Conservation (phyloP, 2,888 invertebrate species). For the Folsomia manolachei region DNA sequence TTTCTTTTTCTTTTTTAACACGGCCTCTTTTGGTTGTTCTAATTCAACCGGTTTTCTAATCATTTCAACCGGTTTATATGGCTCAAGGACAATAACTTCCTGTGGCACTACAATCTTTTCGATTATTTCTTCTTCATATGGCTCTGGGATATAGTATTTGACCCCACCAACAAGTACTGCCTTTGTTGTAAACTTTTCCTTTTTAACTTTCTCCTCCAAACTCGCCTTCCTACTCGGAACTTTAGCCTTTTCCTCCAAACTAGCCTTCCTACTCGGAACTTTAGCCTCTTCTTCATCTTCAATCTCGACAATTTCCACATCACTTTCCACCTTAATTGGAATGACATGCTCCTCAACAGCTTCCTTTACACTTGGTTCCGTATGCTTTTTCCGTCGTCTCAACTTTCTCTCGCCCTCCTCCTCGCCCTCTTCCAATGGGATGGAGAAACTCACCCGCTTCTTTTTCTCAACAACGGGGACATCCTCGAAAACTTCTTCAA, state of each 20-base stretch:
- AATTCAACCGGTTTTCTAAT: constrained; percentile 46
- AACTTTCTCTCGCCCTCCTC: not conserved
- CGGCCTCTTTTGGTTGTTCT: constrained; percentile 41
- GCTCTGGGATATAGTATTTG: constrained; percentile 5
- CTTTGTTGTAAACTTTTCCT: constrained; percentile 11
- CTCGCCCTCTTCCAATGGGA: not conserved
- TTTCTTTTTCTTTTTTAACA: constrained; percentile 22
- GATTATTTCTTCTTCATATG: constrained; percentile 20
- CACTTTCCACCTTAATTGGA: not conserved
- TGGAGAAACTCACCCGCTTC: not conserved
- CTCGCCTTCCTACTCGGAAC: not conserved
- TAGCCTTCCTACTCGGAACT: not conserved
- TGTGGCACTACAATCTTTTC: not conserved
- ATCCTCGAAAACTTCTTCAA: constrained; percentile 21
- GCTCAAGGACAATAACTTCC: constrained; percentile 9
- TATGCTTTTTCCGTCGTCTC: not conserved
- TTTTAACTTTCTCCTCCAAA: not conserved
- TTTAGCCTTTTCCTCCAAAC: not conserved
- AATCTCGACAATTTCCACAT: constrained; percentile 3
- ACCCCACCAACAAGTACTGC: not conserved
- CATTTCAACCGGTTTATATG: constrained; percentile 1
- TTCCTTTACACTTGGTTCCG: not conserved
- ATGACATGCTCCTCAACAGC: not conserved
- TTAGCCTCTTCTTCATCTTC: not conserved
- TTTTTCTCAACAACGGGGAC: not conserved